phyloP scores from a whole-genome alignment of 2,888 invertebrate species.

The Lissocephala sabroskyi region DNA sequence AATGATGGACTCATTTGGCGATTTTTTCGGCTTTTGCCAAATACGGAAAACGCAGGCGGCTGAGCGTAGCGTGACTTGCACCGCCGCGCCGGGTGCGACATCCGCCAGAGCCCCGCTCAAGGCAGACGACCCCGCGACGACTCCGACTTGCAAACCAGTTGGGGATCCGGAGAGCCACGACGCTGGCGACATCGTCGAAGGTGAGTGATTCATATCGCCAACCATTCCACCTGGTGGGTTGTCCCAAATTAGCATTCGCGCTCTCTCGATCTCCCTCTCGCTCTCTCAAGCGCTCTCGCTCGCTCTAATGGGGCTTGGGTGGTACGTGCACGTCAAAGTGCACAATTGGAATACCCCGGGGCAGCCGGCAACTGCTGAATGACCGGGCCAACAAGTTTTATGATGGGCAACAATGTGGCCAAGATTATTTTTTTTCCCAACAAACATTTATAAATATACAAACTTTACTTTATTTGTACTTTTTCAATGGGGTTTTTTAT shows the following conservation, averaged over 20 bases:
- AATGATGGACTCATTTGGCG: neutral
- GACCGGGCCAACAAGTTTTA: neutral
- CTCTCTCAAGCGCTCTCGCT: no score
- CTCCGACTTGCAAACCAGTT: slow-evolving; percentile 5
- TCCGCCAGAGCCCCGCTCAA: slow-evolving; percentile 5
- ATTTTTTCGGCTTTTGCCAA: slow-evolving; percentile 3
- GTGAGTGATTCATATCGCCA: slow-evolving; percentile 46
- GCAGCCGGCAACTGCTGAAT: slow-evolving; percentile 6
- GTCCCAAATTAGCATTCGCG: slow-evolving; percentile 52
- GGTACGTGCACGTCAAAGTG: neutral
- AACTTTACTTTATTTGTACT: no score
- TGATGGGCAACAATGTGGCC: no score
- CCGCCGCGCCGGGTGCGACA: slow-evolving; percentile 5
- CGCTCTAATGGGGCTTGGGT: no score
- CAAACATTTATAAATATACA: no score
- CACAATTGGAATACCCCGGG: neutral
- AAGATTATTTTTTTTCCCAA: no score
- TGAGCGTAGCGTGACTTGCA: slow-evolving; percentile 35
- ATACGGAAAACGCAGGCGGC: slow-evolving; percentile 11
- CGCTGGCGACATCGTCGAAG: slow-evolving; percentile 47
- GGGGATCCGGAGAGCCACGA: slow-evolving; percentile 12
- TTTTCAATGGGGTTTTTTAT: no score
- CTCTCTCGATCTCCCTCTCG: no score
- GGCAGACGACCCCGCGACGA: slow-evolving; percentile 19
- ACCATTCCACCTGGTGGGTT: slow-evolving; percentile 20